Evolutionary conservation across 2,888 invertebrate genomes (phyloP).

Genomic region (Pammene fasciana): DNA sequence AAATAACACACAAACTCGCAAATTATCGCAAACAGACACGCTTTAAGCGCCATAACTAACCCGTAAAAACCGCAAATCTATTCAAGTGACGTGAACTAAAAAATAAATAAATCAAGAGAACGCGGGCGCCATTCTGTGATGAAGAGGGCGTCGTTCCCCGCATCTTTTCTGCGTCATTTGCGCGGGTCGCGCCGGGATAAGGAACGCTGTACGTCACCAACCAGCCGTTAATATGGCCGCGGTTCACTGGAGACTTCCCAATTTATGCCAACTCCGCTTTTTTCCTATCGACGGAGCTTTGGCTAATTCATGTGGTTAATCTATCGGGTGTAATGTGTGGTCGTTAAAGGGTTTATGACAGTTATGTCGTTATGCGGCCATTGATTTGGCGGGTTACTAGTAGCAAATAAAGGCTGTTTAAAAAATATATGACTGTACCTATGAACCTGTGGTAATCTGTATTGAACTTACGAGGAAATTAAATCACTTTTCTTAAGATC

Average conservation of each 20-base stretch:
- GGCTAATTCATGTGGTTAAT: constrained; percentile 41
- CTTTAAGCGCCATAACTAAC: constrained; percentile 10
- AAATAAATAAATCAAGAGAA: constrained; percentile 45
- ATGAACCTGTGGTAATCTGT: no score
- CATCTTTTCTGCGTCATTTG: constrained; percentile 78
- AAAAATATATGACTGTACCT: no score
- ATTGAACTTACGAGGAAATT: no score
- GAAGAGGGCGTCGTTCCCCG: constrained; percentile 66
- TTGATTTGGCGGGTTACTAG: background rate
- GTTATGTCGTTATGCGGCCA: constrained; percentile 9
- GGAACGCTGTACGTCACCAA: constrained; percentile 52
- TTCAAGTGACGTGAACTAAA: constrained; percentile 40
- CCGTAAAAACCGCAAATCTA: constrained; percentile 28
- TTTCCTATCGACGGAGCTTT: constrained; percentile 40
- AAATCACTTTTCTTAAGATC: no score
- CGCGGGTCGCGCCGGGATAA: constrained; percentile 64
- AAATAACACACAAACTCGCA: background rate
- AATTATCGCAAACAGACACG: constrained; percentile 5
- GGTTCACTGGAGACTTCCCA: constrained; percentile 70
- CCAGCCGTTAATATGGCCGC: constrained; percentile 68
- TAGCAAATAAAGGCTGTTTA: background rate
- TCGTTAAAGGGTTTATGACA: constrained; percentile 20
- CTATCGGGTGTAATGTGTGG: constrained; percentile 38
- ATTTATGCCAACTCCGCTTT: constrained; percentile 43
- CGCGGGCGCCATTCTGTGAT: constrained; percentile 57